Evolutionary conservation across 1,140 invertebrate species (phyloP), one percentile per base, ranked within the genome.

Genomic region (Vanessa atalanta): DNA sequence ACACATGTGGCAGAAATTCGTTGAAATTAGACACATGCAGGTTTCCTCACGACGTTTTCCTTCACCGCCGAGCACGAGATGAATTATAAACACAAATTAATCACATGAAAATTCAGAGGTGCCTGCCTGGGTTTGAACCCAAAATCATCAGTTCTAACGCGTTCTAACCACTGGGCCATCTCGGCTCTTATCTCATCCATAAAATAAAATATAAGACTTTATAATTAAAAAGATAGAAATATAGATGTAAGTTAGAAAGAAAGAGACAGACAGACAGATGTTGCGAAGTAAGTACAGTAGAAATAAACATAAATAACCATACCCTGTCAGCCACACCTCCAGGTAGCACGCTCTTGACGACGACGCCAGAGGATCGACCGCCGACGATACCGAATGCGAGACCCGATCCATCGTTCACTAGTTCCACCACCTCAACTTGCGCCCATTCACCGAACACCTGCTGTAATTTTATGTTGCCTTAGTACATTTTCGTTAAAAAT

Each of bases 351-450:
- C 97, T 98, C 92, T 98, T 98, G 65, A 98, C 97, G 8, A 98
- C 96, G 64, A 98, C 97, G 11, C 97, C 97, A 15, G 97, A 98
- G 84, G 96, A 97, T 64, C 96, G 94, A 14, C 97, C 97, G 23
- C 97, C 97, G 77, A 98, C 97, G 84, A 98, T 98, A 47, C 97
- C 97, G 90, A 98, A 98, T 20, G 97, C 97, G 70, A 98, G 94
- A 9, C 97, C 97, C 48, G 96, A 95, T 12, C 97, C 97, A 93
- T 98, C 97, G 88, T 97, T 97, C 65, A 97, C 94, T 70, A 98
- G 94, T 89, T 97, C 96, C 83, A 98, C 97, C 76, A 96, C 96
- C 94, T 98, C 97, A 83, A 98, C 96, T 93, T 98, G 96, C 60
- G 96, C 96, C 96, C 96, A 98, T 92, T 97, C 97, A 79, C 96